phyloP scores from a whole-genome alignment of 2,113 vertebrate genomes.

The Carassius auratus region DNA sequence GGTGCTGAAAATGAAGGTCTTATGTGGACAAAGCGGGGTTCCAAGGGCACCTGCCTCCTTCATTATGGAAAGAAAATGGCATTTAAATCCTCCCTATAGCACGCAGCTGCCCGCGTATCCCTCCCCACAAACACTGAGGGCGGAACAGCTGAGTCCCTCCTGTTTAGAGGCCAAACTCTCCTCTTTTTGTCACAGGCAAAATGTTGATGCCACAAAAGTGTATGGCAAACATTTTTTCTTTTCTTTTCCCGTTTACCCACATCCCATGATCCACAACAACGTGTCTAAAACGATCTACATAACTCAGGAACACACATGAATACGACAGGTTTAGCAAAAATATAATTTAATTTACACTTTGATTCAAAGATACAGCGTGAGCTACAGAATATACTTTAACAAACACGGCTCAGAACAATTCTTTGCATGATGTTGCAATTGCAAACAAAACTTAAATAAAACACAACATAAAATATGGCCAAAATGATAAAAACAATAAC shows the following conservation, averaged over 20 bases:
- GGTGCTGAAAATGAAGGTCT: conserved; percentile 72
- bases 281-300: background rate
- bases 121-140: conserved; percentile 46
- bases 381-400: conserved; percentile 51
- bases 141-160: conserved; percentile 55
- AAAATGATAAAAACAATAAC: conserved; percentile 52
- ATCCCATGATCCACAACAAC: background rate
- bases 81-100: conserved; percentile 76
- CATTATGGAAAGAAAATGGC: conserved; percentile 73
- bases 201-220: conserved; percentile 50
- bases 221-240: conserved; percentile 23
- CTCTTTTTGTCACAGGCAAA: conserved; percentile 45
- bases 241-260: conserved; percentile 1
- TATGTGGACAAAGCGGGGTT: conserved; percentile 76
- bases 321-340: conserved; percentile 53
- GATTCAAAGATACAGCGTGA: conserved; percentile 38
- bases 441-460: conserved; percentile 74
- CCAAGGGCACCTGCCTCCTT: conserved; percentile 82
- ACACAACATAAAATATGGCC: conserved; percentile 63
- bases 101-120: conserved; percentile 74
- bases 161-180: conserved; percentile 42
- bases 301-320: conserved; percentile 29
- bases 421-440: conserved; percentile 66
- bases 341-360: conserved; percentile 58
- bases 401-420: conserved; percentile 66